Conservation (phyloP, 2,113 vertebrate species). For the Rhea americana region DNA sequence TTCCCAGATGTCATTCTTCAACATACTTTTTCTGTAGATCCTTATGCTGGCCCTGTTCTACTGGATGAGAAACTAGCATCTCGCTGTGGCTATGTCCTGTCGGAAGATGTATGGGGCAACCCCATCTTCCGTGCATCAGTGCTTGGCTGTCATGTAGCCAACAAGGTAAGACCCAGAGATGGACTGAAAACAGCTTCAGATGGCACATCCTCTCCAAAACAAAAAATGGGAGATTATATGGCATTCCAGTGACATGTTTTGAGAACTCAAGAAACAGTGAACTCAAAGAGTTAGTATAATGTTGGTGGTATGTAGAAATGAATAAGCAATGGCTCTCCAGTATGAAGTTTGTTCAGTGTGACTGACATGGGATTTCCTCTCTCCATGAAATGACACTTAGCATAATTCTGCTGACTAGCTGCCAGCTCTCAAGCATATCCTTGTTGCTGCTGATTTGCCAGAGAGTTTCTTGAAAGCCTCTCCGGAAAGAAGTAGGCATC, state of each 20-base stretch:
- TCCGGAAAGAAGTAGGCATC: conserved; percentile 70
- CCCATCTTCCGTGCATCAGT: background rate
- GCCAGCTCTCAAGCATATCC: conserved; percentile 60
- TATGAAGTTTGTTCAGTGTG: conserved; percentile 4
- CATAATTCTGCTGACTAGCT: conserved; percentile 45
- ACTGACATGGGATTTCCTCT: conserved; percentile 67
- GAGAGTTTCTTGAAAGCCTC: conserved; percentile 67
- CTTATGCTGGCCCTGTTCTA: background rate
- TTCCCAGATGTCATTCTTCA: accelerated
- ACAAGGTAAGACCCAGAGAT: background rate
- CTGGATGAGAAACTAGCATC: conserved; percentile 31
- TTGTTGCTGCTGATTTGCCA: conserved; percentile 58
- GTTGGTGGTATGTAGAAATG: background rate
- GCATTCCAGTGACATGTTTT: background rate
- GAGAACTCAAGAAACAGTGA: background rate
- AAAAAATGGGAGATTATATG: background rate
- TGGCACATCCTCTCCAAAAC: background rate
- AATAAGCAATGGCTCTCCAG: conserved; percentile 8
- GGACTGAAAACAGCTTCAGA: background rate
- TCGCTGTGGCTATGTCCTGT: conserved; percentile 42
- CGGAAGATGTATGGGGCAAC: conserved; percentile 48
- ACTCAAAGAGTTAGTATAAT: background rate
- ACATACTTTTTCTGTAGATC: background rate
- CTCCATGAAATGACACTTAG: conserved; percentile 53
- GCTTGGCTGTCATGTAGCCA: conserved; percentile 45